phyloP scores from a whole-genome alignment of 2,888 invertebrate species.

The Catocala sponsa region DNA sequence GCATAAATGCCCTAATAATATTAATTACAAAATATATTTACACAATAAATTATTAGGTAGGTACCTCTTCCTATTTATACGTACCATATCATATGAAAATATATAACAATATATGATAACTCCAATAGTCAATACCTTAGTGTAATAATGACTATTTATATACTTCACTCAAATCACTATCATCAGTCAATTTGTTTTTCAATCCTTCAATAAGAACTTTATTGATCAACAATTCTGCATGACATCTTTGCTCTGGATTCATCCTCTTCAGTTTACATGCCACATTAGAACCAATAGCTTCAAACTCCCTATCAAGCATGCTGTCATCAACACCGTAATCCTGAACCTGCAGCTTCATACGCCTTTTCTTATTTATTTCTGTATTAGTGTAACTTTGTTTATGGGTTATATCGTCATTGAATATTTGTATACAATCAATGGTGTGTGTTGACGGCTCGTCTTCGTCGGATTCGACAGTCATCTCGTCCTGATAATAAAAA shows the following conservation, averaged over 20 bases:
- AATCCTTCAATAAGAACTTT: constrained; percentile 62
- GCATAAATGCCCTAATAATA: too few species aligned
- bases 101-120: too few species aligned
- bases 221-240: constrained; percentile 61
- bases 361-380: constrained; percentile 9
- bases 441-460: constrained; percentile 6
- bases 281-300: constrained; percentile 61
- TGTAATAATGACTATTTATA: constrained; percentile 15
- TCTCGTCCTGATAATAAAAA: constrained; percentile 4
- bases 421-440: constrained; percentile 32
- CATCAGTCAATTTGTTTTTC: constrained; percentile 53
- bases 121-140: too few species aligned
- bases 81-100: too few species aligned
- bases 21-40: too few species aligned
- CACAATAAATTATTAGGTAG: too few species aligned
- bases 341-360: constrained; percentile 26
- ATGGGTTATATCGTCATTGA: constrained; percentile 29
- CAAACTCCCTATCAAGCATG: constrained; percentile 51
- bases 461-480: constrained; percentile 2
- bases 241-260: constrained; percentile 55
- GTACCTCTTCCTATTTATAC: too few species aligned
- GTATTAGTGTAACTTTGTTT: constrained; percentile 21
- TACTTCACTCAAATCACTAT: constrained; percentile 56
- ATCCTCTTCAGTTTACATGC: constrained; percentile 61
- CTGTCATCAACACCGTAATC: constrained; percentile 22